Conservation (phyloP, 1,140 invertebrate species). For the Bombyx mandarina region DNA sequence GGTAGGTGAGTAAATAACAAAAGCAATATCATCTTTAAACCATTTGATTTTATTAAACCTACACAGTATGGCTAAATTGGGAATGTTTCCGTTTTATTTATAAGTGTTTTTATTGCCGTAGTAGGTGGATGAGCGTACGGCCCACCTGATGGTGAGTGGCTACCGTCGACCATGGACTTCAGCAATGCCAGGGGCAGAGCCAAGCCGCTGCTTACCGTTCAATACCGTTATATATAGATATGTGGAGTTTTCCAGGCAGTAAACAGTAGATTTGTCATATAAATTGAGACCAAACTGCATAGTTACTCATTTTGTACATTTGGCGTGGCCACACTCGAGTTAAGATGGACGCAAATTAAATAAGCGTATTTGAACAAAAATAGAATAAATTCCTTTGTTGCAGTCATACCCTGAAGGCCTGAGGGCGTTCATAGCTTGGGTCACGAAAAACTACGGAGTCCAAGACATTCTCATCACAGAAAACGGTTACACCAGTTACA, state of each 20-base stretch:
- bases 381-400: not conserved
- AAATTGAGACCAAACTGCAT: not conserved
- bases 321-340: not conserved
- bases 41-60: too few relatives aligned
- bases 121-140: too few relatives aligned
- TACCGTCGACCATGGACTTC: too few relatives aligned
- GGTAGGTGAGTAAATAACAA: too few relatives aligned
- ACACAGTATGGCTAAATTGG: too few relatives aligned
- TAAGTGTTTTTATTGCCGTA: too few relatives aligned
- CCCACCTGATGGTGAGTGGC: too few relatives aligned
- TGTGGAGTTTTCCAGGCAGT: not conserved
- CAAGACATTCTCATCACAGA: conserved; percentile 76
- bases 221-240: not conserved
- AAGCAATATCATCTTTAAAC: too few relatives aligned
- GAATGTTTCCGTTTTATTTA: too few relatives aligned
- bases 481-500: conserved; percentile 74
- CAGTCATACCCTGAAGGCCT: conserved; percentile 41
- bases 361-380: not conserved
- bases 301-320: not conserved
- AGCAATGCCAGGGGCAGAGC: too few relatives aligned
- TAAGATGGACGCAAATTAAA: not conserved
- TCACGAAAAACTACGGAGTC: conserved; percentile 74
- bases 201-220: not conserved
- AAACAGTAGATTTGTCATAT: not conserved
- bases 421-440: conserved; percentile 64